phyloP scores from a whole-genome alignment of 2,888 invertebrate genomes.

The Aporophyla lueneburgensis region DNA sequence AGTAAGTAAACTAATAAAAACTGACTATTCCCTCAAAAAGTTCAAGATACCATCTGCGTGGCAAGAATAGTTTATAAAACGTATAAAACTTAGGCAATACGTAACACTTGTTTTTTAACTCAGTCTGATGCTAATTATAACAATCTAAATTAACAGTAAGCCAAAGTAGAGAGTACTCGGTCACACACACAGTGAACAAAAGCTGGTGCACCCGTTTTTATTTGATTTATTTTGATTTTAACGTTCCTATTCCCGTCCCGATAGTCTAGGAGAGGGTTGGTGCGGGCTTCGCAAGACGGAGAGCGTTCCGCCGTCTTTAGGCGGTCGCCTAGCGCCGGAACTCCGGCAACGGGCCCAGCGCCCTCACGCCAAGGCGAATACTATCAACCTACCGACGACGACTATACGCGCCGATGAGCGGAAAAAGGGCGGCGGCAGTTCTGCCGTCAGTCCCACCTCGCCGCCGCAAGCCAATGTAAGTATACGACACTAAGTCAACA shows the following conservation, averaged over 20 bases:
- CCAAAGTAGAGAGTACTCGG: conserved; percentile 51
- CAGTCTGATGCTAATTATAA: not conserved
- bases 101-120: not conserved
- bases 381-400: conserved; percentile 91
- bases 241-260: conserved; percentile 80
- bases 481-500: conserved; percentile 52
- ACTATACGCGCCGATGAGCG: conserved; percentile 79
- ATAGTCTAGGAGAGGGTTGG: conserved; percentile 84
- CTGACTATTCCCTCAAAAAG: not conserved
- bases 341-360: conserved; percentile 82
- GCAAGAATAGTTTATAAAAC: not conserved
- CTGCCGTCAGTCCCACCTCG: conserved; percentile 82
- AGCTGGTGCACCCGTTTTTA: conserved; percentile 80
- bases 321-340: conserved; percentile 81
- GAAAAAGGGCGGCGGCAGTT: conserved; percentile 75
- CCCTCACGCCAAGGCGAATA: conserved; percentile 90
- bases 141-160: not conserved
- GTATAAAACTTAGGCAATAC: not conserved
- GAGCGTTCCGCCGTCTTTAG: conserved; percentile 85
- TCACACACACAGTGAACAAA: conserved; percentile 39
- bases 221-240: conserved; percentile 77
- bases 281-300: conserved; percentile 86
- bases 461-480: conserved; percentile 87
- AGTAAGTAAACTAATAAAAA: not conserved
- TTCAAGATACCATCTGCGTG: not conserved